Percentiles rank a stretch among this genome's conserved stretches.
These are phyloP conservation scores for Parasteatoda tepidariorum DNA, from an alignment of 1,140 invertebrate species.

Conservation along the genomic window DNA sequence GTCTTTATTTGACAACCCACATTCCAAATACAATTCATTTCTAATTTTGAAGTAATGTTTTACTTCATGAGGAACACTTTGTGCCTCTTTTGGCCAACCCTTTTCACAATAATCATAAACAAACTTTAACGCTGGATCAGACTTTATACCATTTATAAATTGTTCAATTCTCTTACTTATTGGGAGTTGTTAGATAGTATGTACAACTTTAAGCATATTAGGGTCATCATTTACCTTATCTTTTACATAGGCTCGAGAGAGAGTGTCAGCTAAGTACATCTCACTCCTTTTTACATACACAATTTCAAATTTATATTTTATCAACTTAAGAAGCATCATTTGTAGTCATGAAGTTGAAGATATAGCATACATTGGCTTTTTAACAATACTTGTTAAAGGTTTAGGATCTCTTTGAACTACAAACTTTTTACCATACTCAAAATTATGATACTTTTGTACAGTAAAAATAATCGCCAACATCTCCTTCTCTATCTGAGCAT, in stretches of 20 bases:
- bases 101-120: neutral
- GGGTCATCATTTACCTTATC: constrained; percentile 5
- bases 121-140: neutral
- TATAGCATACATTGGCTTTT: constrained; percentile 49
- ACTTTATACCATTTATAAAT: neutral
- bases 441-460: constrained; percentile 68
- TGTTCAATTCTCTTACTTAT: constrained; percentile 8
- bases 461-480: constrained; percentile 70
- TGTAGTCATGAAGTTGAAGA: constrained; percentile 46
- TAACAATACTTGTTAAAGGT: constrained; percentile 56
- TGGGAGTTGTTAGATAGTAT: neutral
- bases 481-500: constrained; percentile 71
- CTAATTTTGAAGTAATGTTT: constrained; percentile 61
- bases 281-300: constrained; percentile 25
- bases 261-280: constrained; percentile 50
- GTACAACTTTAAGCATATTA: neutral
- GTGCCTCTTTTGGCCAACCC: constrained; percentile 60
- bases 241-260: constrained; percentile 47
- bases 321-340: constrained; percentile 41
- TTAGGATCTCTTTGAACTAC: constrained; percentile 67
- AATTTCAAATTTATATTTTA: constrained; percentile 44
- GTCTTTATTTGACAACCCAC: constrained; percentile 64
- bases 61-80: neutral
- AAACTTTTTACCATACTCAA: constrained; percentile 66
- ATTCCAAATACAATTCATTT: constrained; percentile 62